phyloP scores from a whole-genome alignment of 2,888 invertebrate genomes.

The Philereme vetulata region DNA sequence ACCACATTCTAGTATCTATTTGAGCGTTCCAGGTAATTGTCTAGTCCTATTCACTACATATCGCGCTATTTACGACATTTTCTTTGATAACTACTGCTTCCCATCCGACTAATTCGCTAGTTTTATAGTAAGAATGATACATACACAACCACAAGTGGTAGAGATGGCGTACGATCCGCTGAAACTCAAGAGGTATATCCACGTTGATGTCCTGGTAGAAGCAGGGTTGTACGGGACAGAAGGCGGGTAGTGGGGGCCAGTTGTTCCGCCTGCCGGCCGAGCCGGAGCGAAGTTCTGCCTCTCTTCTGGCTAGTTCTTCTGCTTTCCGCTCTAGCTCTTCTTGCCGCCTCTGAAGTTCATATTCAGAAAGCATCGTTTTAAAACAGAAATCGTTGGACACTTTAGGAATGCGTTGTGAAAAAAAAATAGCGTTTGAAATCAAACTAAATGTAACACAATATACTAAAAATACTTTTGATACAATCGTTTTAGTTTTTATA shows the following conservation, averaged over 20 bases:
- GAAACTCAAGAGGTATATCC: conserved; percentile 99
- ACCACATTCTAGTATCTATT: no score
- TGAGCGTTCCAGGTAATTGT: not conserved
- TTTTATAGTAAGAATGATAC: conserved; percentile 65
- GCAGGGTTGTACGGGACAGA: conserved; percentile 97
- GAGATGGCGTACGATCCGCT: conserved; percentile 96
- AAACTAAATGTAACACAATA: no score
- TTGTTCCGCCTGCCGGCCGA: conserved; percentile 92
- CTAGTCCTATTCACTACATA: no score
- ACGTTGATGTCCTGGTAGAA: conserved; percentile 99
- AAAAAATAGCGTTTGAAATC: no score
- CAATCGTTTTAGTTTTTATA: no score
- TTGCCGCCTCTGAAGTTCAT: conserved; percentile 86
- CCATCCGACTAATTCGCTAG: no score
- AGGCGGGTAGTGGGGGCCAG: conserved; percentile 98
- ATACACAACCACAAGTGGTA: conserved; percentile 99
- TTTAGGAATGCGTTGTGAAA: no score
- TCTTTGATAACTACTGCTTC: no score
- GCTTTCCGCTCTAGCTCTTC: conserved; percentile 97
- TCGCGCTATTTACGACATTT: no score
- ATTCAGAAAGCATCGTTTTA: conserved; percentile 26
- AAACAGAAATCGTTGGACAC: not conserved
- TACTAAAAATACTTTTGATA: no score
- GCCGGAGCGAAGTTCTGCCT: conserved; percentile 91
- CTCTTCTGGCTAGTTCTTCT: conserved; percentile 93